A percentile compares a stretch with the other conserved stretches of the same genome.
phyloP scores from a whole-genome alignment of 37 sponge, comb jelly and placozoan genomes.

The Chondrosia reniformis region DNA sequence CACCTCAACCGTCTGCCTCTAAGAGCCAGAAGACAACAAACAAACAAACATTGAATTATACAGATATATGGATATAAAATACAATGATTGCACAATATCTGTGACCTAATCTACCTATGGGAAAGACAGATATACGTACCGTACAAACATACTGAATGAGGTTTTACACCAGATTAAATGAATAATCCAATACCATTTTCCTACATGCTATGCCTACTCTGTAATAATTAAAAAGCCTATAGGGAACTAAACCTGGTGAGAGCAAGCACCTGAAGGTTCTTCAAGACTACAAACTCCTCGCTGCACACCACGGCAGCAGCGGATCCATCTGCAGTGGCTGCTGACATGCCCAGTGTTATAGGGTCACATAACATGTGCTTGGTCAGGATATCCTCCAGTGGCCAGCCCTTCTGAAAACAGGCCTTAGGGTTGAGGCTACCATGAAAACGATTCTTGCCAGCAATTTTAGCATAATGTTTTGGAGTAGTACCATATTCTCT shows the following conservation, averaged over 20 bases:
- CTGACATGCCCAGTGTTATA: slow-evolving; percentile 65
- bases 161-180: too few species aligned
- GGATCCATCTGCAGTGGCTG: slow-evolving; percentile 67
- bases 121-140: too few species aligned
- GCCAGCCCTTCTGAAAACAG: slow-evolving; percentile 35
- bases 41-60: too few species aligned
- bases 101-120: too few species aligned
- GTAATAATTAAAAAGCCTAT: too few species aligned
- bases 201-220: too few species aligned
- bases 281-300: slow-evolving; percentile 37
- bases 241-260: too few species aligned
- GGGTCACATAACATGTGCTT: slow-evolving; percentile 53
- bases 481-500: slow-evolving; percentile 50
- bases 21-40: too few species aligned
- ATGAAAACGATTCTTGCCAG: slow-evolving; percentile 60
- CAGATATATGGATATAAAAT: too few species aligned
- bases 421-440: slow-evolving; percentile 56
- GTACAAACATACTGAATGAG: too few species aligned
- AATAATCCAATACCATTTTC: too few species aligned
- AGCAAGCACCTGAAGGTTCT: slow-evolving; percentile 37
- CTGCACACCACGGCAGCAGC: slow-evolving; percentile 75
- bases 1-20: slow-evolving; percentile 65
- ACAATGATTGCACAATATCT: too few species aligned
- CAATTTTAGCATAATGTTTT: slow-evolving; percentile 61
- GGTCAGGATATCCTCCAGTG: slow-evolving; percentile 33